These are phyloP conservation scores for Forbesichthys agassizii DNA, from an alignment of 2,113 vertebrate species.

Conservation along the genomic window DNA sequence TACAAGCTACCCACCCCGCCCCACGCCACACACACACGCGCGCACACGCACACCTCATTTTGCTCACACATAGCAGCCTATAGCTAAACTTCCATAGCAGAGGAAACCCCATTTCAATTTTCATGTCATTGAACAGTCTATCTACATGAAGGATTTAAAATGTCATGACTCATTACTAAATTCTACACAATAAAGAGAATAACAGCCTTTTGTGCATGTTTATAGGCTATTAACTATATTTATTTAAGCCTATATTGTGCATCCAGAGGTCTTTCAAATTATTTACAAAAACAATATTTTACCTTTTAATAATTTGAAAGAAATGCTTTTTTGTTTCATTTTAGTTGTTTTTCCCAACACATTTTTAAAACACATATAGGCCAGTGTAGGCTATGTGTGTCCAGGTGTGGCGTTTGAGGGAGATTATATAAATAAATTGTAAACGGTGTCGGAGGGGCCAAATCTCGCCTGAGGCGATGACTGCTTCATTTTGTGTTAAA, in stretches of 20 bases:
- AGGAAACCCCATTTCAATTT: conserved; percentile 2
- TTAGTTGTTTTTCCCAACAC: not conserved
- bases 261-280: too few relatives aligned
- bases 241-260: too few relatives aligned
- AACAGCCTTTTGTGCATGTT: too few relatives aligned
- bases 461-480: conserved; percentile 85
- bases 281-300: too few relatives aligned
- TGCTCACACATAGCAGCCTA: not conserved
- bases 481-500: conserved; percentile 86
- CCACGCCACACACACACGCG: not conserved
- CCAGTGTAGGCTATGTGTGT: conserved; percentile 44
- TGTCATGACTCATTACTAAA: too few relatives aligned
- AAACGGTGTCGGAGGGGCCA: conserved; percentile 89
- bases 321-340: too few relatives aligned
- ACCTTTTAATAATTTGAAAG: too few relatives aligned
- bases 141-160: too few relatives aligned
- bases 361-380: conserved; percentile 44
- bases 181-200: too few relatives aligned
- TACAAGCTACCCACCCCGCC: conserved; percentile 75
- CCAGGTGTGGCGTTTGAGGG: conserved; percentile 46
- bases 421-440: conserved; percentile 93
- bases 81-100: not conserved
- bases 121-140: conserved; percentile 11
- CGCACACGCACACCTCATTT: conserved; percentile 4
- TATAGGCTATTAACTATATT: too few relatives aligned